Evolutionary conservation across 1,140 invertebrate genomes (phyloP).

Genomic region (Drosophila ananassae): DNA sequence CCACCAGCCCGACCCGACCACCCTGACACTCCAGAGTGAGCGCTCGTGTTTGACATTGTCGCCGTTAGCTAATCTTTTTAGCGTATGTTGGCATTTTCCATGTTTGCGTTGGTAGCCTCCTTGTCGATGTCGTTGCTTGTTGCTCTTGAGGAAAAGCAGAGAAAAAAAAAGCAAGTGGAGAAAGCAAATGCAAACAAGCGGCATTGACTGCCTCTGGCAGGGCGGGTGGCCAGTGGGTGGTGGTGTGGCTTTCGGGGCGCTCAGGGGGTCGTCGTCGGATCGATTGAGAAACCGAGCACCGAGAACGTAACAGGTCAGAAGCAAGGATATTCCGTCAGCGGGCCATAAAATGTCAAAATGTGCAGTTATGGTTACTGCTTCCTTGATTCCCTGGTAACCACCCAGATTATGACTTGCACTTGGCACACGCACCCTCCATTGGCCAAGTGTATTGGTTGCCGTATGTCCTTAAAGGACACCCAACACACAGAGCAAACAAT

Average conservation of each 20-base stretch:
- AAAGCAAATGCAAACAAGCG: constrained; percentile 77
- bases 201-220: constrained; percentile 49
- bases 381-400: constrained; percentile 17
- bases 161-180: constrained; percentile 59
- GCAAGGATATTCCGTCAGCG: constrained; percentile 50
- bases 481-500: not conserved
- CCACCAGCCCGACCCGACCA: not conserved
- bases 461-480: not conserved
- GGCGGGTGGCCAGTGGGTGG: constrained; percentile 1
- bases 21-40: constrained; percentile 27
- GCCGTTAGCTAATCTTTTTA: constrained; percentile 82
- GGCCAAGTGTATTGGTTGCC: not conserved
- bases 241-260: no score
- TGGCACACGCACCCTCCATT: constrained; percentile 22
- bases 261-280: constrained; percentile 49
- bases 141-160: constrained; percentile 55
- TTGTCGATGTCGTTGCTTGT: constrained; percentile 57
- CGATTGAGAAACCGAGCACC: constrained; percentile 55
- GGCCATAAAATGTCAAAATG: constrained; percentile 53
- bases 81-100: constrained; percentile 82
- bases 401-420: constrained; percentile 23
- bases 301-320: constrained; percentile 77
- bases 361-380: constrained; percentile 53
- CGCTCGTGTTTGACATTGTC: constrained; percentile 79
- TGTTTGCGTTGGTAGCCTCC: constrained; percentile 66